A percentile compares a stretch with the other conserved stretches of the same genome.
Evolutionary conservation across 2,888 invertebrate genomes (phyloP).

Genomic region (Gortyna flavago): DNA sequence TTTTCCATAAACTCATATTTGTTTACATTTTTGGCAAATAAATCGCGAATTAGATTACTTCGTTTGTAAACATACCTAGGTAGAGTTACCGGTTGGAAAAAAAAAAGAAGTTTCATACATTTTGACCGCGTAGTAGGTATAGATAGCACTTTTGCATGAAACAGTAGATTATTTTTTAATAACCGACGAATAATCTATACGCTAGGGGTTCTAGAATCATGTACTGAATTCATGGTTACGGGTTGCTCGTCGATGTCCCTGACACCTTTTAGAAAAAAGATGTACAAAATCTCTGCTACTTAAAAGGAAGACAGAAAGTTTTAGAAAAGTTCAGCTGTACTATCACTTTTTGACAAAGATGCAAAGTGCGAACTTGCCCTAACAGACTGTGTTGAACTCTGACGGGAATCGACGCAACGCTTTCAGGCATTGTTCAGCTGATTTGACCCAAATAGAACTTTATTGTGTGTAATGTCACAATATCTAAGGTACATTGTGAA

Average conservation of each 20-base stretch:
- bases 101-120: no score
- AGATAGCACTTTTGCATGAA: no score
- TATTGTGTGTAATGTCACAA: conserved; percentile 35
- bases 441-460: conserved; percentile 63
- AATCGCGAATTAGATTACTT: no score
- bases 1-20: no score
- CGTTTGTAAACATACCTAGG: no score
- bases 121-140: no score
- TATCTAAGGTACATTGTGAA: not conserved
- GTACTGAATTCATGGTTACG: not conserved
- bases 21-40: no score
- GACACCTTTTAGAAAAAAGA: not conserved
- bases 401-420: conserved; percentile 37
- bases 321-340: conserved; percentile 17
- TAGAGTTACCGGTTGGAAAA: no score
- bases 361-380: conserved; percentile 29
- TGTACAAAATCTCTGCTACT: not conserved
- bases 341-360: conserved; percentile 21
- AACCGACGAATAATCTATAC: not conserved
- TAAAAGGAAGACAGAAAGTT: not conserved
- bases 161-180: no score
- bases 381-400: conserved; percentile 38
- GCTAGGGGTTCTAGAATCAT: not conserved
- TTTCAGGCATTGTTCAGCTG: conserved; percentile 51
- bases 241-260: no score